Base-by-base conservation (phyloP, 2,888 invertebrate genomes). In the Tolmerus cingulatus region DNA sequence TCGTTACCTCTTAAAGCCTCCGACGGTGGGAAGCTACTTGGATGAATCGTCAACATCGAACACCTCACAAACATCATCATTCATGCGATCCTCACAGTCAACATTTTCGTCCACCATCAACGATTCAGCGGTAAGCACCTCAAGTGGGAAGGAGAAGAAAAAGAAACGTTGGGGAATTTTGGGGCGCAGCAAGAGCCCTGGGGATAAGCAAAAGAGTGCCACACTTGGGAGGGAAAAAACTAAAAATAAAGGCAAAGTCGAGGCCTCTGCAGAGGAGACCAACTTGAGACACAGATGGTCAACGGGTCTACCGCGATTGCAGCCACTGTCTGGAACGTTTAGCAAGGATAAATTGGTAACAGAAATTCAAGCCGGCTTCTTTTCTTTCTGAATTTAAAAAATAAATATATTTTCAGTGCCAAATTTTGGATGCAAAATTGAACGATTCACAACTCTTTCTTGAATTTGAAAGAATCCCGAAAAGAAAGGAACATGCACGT, bases 391-490 rank as follows among this genome's bases (percentile, higher is more conserved):
- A 7, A 5, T 34, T 34, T 7, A 0, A 7, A 4, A 34, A 34
- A 34, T 7, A 34, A 34, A 34, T 4, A 34, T 34, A 7, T 66
- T 92, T 93, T 81, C 89, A 95, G 95, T 95, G 95, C 91, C 95
- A 95, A 92, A 92, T 95, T 89, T 92, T 95, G 89, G 95, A 95
- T 91, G 94, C 94, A 89, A 95, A 95, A 92, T 94, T 97, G 91
- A 94, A 95, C 0, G 96, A 96, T 90, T 94, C 95, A 87, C 96
- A 96, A 90, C 93, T 97, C 1, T 94, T 96, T 90, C 95, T 96
- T 92, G 97, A 98, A 91, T 98, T 97, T 93, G 97, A 97, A 92
- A 95, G 96, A 91, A 96, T 98, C 90, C 96, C 95, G 88, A 96
- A 96, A 90, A 94, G 95, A 74, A 95, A 96, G 89, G 93, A 94